Conservation (phyloP, 2,888 invertebrate genomes). For the Creontiades dilutus region DNA sequence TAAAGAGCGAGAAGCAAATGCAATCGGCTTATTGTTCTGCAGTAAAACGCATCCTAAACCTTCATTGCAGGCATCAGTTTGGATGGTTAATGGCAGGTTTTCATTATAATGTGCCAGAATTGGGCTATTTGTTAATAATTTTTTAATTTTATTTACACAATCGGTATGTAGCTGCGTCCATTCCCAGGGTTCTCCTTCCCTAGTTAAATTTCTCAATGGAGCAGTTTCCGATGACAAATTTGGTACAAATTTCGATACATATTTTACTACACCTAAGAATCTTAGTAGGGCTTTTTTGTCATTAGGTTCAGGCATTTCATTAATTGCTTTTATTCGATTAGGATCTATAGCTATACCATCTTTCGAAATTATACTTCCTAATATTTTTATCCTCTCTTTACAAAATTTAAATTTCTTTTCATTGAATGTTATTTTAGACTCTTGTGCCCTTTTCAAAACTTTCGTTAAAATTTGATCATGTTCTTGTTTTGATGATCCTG, state of each 20-base stretch:
- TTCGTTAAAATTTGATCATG: conserved; percentile 67
- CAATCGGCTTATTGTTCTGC: conserved; percentile 48
- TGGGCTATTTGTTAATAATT: background rate
- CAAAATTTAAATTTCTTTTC: conserved; percentile 7
- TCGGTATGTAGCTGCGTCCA: background rate
- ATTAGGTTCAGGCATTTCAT: background rate
- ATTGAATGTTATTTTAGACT: conserved; percentile 16
- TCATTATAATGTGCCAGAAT: background rate
- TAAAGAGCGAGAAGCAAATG: conserved; percentile 2
- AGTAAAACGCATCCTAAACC: conserved; percentile 48
- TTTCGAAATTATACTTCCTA: conserved; percentile 9
- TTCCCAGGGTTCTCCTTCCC: background rate
- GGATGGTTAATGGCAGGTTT: background rate
- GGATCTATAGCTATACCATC: conserved; percentile 34
- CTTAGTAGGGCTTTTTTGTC: background rate
- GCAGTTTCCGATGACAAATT: conserved; percentile 1
- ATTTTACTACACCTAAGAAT: conserved; percentile 20
- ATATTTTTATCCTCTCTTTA: conserved; percentile 17
- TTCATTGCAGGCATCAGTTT: conserved; percentile 41
- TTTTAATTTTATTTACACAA: background rate
- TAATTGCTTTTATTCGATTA: background rate
- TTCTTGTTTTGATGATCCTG: conserved; percentile 50
- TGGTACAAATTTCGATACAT: conserved; percentile 29
- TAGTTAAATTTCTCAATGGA: conserved; percentile 22
- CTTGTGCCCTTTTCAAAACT: background rate